Percentiles rank a stretch among this genome's conserved stretches.
These are phyloP conservation scores for Bradypus variegatus DNA, from an alignment of 2,797 vertebrate species.

Conservation along the genomic window DNA sequence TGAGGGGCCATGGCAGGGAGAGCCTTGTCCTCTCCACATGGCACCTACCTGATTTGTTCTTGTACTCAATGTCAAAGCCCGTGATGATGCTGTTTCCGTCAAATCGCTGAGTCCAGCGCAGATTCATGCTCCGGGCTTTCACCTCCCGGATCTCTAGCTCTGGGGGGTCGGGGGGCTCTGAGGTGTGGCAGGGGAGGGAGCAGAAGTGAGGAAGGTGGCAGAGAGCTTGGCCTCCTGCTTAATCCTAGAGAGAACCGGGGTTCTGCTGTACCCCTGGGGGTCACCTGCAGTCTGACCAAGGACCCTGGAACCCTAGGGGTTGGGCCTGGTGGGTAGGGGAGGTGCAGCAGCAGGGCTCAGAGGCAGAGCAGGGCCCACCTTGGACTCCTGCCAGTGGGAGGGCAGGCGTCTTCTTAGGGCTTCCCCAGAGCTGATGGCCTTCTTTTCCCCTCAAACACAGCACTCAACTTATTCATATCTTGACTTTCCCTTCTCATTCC, in stretches of 20 bases:
- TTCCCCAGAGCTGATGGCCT: neutral
- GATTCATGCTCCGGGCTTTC: constrained; percentile 97
- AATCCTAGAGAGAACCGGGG: neutral
- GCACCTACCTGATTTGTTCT: constrained; percentile 92
- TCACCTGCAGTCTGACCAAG: neutral
- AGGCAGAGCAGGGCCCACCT: neutral
- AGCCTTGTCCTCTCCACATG: fast-evolving
- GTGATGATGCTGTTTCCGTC: constrained; percentile 99
- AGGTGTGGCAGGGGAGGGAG: neutral
- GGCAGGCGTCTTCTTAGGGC: neutral
- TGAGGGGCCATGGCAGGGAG: fast-evolving
- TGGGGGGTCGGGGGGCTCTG: constrained; percentile 95
- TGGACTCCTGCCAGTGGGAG: neutral
- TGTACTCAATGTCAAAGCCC: constrained; percentile 98
- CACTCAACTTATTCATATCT: neutral
- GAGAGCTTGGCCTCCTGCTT: neutral
- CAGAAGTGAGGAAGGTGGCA: neutral
- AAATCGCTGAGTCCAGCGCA: constrained; percentile 97
- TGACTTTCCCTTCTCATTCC: neutral
- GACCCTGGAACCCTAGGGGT: neutral
- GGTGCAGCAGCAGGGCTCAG: neutral
- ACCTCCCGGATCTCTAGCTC: constrained; percentile 97
- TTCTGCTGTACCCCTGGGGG: neutral
- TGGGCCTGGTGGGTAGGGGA: neutral
- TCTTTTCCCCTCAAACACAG: neutral